Base-by-base conservation (phyloP, 2,888 invertebrate species). In the Yponomeuta sedellus region DNA sequence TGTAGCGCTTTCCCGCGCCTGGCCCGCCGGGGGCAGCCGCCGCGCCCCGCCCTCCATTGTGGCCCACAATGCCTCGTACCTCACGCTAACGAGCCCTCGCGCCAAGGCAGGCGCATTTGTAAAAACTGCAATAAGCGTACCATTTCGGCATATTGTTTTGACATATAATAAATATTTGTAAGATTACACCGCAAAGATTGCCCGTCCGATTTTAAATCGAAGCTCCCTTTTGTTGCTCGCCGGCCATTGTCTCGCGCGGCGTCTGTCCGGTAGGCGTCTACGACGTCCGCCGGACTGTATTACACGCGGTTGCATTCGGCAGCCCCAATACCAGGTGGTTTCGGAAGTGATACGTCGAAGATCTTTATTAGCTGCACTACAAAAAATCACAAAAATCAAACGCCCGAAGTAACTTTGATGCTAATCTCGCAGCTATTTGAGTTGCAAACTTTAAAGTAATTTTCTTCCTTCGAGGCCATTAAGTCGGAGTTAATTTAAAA, bases 121-220 rank as follows among this genome's bases (percentile, higher is more conserved):
- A 90, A 89, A 89, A 90, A 88, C 83, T 79, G 83, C 86, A 89
- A 89, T 87, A 88, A 86, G 88, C 86, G 83, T 83, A 83, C 81
- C 86, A 85, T 90, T 90, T 90, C 86, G 91, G 89, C 88, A 89
- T 91, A 91, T 91, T 89, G 89, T 90, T 90, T 91, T 90, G 91
- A 90, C 91, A 89, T 90, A 90, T 86, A 90, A 91, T 91, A 91
- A 91, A 91, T 91, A 90, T 90, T 90, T 90, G 88, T 77, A 77
- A 85, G 88, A 90, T 89, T 86, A 82, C 81, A 79, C 81, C 77
- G 79, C 73, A 76, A 77, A 87, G 88, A 89, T 88, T 85, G 85
- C 77, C 71, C 76, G 70, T 71, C 78, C 76, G 88, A 86, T 88
- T 84, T 82, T 78, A 80, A 79, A 82, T 80, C 79, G 88, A 82